phyloP scores from a whole-genome alignment of 2,797 vertebrate species.

The Sebastes miniatus region DNA sequence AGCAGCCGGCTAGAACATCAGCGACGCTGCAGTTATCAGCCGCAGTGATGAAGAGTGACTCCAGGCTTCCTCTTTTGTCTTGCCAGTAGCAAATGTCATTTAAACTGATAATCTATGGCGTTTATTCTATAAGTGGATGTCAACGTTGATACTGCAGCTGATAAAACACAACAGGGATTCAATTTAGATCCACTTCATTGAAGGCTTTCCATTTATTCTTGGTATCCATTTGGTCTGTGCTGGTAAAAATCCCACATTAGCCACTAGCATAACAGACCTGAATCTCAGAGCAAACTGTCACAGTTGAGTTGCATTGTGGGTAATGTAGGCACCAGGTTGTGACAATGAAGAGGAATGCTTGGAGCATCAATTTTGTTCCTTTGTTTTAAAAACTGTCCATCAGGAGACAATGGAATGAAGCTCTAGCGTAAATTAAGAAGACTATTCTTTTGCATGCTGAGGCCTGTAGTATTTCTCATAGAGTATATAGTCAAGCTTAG shows the following conservation, averaged over 20 bases:
- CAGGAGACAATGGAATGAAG: neutral
- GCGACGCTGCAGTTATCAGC: neutral
- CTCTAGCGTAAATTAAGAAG: neutral
- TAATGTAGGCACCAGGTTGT: neutral
- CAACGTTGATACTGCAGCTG: neutral
- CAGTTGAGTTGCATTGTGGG: neutral
- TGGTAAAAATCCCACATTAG: neutral
- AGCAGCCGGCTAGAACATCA: neutral
- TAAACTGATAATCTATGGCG: neutral
- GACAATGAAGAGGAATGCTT: neutral
- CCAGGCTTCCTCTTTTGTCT: constrained; percentile 16
- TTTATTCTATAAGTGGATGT: neutral
- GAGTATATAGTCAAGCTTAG: neutral
- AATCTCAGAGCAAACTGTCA: neutral
- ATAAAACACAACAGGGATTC: neutral
- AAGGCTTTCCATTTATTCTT: neutral
- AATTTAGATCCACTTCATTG: neutral
- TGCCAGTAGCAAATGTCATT: neutral
- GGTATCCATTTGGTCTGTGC: neutral
- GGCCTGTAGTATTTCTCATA: neutral
- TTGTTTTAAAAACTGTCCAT: neutral
- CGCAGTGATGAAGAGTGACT: constrained; percentile 20
- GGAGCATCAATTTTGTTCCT: neutral
- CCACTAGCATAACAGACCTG: neutral
- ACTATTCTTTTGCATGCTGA: neutral